Base-by-base conservation (phyloP, 2,797 vertebrate genomes). In the Odontamblyopus rebecca region DNA sequence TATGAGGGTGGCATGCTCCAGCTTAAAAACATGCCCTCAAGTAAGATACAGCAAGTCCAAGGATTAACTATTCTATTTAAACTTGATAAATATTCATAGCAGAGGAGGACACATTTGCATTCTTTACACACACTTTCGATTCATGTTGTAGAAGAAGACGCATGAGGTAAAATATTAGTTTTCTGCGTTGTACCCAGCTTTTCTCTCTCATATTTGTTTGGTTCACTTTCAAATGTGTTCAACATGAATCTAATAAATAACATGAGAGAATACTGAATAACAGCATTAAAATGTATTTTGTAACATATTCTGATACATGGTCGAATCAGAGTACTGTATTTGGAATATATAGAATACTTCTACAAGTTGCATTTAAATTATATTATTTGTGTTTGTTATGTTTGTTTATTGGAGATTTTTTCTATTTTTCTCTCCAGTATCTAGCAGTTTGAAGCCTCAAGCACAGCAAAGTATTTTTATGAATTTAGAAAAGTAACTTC, bases 51-150 rank as follows among this genome's bases (percentile, higher is more conserved):
- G 56, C 59, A 77, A 78, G 38, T 62, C 30, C n/a, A 23, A 26
- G 67, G 67, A 68, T 68, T 68, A 68, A 57, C 29, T 59, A 16
- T 26, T 68, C 53, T 68, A 18, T 68, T 68, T 68, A 67, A 48
- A 30, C 32, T 74, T 75, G 26, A 72, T 84, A 70, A 78, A 84
- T 82, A 80, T 81, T 85, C 73, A 76, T 57, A 5, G 69, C 32
- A 53, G 32, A 26, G 13, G 61, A 50, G 13, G 61, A 50, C 67
- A 7, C 56, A 61, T 84, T 69, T 68, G 56, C 74, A 74, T 82
- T 82, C 68, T 19, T 57, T 83, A 81, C 44, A 44, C 68, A 69
- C 5, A 5, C 38, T 64, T 51, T 66, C 4, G 16, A 66, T 18
- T 18, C 13, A 26, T 50, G 53, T 60, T 77, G 16, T 50, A 71